A percentile compares a stretch with the other conserved stretches of the same genome.
Conservation (phyloP, 2,797 vertebrate genomes). For the Mycteria americana region DNA sequence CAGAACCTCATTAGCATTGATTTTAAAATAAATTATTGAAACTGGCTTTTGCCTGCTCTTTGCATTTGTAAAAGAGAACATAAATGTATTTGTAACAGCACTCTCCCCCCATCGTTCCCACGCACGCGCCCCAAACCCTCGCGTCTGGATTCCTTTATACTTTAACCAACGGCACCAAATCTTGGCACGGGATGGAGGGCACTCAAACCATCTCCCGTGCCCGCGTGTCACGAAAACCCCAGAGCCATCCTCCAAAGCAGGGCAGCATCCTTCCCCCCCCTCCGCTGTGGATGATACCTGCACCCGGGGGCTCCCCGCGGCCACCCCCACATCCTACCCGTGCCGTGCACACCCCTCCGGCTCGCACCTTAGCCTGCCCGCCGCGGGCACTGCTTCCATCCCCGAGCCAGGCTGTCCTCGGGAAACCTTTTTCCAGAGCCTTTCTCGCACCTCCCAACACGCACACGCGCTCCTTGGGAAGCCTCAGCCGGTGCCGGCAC, state of each 20-base stretch:
- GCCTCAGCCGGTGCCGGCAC: accelerated
- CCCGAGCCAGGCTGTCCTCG: neutral
- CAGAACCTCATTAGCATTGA: constrained; percentile 82
- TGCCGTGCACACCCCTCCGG: accelerated
- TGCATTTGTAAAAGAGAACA: constrained; percentile 74
- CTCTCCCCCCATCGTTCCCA: neutral
- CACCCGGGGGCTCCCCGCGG: neutral
- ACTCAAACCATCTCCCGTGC: neutral
- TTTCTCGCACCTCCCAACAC: neutral
- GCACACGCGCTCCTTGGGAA: neutral
- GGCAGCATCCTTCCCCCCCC: no score
- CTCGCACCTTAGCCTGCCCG: neutral
- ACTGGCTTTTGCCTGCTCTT: constrained; percentile 75
- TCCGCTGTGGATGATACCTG: neutral
- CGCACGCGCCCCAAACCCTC: neutral
- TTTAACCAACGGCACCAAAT: neutral
- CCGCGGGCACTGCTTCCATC: neutral
- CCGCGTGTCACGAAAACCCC: accelerated
- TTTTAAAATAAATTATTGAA: constrained; percentile 83
- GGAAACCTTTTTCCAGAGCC: neutral
- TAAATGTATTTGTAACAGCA: constrained; percentile 35
- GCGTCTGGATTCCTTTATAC: constrained; percentile 40
- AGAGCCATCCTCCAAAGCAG: accelerated
- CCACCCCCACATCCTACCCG: neutral
- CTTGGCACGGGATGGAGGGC: neutral